These are phyloP conservation scores for Denticeps clupeoides DNA, from an alignment of 2,797 vertebrate species.

Conservation along the genomic window DNA sequence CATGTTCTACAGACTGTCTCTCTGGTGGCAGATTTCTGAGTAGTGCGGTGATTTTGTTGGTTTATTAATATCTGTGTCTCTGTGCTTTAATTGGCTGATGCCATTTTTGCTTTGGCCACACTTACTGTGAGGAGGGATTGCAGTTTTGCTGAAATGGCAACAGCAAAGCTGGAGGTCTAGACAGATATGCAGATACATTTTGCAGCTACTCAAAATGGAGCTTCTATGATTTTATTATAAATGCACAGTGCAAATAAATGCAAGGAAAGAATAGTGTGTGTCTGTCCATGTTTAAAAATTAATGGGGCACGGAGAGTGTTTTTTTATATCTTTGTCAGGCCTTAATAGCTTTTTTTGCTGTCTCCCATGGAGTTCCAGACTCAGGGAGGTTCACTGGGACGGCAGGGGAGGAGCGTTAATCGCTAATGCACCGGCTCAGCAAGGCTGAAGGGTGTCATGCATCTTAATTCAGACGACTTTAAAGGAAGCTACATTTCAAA, in stretches of 20 bases:
- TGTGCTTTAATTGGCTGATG: too few relatives aligned
- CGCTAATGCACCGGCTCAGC: neutral
- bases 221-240: too few relatives aligned
- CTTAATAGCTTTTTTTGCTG: constrained; percentile 7
- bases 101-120: too few relatives aligned
- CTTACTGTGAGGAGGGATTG: too few relatives aligned
- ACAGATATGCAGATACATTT: too few relatives aligned
- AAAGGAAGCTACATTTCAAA: neutral
- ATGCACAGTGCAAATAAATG: constrained; percentile 8
- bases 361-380: neutral
- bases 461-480: neutral
- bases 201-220: too few relatives aligned
- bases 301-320: constrained; percentile 1
- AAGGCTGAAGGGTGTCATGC: neutral
- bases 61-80: too few relatives aligned
- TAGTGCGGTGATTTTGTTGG: too few relatives aligned
- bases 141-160: too few relatives aligned
- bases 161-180: too few relatives aligned
- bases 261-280: neutral
- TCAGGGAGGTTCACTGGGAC: neutral
- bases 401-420: neutral
- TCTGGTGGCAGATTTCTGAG: too few relatives aligned
- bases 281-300: neutral
- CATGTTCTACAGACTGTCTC: too few relatives aligned
- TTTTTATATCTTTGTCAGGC: constrained; percentile 4